A percentile compares a stretch with the other conserved stretches of the same genome.
Evolutionary conservation across 1,140 invertebrate genomes (phyloP).

Genomic region (Diplogasteroides magnus): DNA sequence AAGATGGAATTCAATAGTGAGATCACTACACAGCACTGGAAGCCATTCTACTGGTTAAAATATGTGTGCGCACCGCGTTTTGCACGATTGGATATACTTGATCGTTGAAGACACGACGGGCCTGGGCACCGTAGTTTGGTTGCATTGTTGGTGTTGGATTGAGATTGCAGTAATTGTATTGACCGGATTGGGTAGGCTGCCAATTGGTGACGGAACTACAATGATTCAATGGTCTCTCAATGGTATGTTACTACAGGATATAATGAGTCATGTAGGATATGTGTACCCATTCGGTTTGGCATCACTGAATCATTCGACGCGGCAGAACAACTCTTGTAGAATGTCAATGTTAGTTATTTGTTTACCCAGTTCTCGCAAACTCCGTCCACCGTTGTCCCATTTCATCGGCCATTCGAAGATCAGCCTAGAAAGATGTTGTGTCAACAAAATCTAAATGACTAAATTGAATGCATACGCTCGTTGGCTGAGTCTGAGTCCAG

Average conservation of each 20-base stretch:
- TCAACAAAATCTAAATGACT: too few relatives aligned
- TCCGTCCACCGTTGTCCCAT: conserved; percentile 26
- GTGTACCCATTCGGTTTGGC: background rate
- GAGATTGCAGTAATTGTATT: conserved; percentile 31
- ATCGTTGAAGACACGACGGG: conserved; percentile 21
- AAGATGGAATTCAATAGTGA: background rate
- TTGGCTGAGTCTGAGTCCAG: conserved; percentile 15
- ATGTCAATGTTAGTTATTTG: background rate
- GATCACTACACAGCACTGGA: background rate
- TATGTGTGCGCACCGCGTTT: too few relatives aligned
- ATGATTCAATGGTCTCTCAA: background rate
- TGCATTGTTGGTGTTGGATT: conserved; percentile 8
- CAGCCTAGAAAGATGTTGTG: too few relatives aligned
- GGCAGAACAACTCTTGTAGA: too few relatives aligned
- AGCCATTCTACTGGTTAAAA: conserved; percentile 8
- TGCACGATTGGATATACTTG: conserved; percentile 24
- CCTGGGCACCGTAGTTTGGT: conserved; percentile 14
- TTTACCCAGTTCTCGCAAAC: conserved; percentile 23
- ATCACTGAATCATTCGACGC: background rate
- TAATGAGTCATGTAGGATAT: background rate
- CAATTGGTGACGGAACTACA: conserved; percentile 22
- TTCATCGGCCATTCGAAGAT: conserved; percentile 17
- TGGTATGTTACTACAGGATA: background rate
- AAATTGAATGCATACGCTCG: too few relatives aligned
- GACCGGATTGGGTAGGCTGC: conserved; percentile 15